These are phyloP conservation scores for Macaca nemestrina DNA, from an alignment of 2,113 vertebrate species.

Conservation along the genomic window DNA sequence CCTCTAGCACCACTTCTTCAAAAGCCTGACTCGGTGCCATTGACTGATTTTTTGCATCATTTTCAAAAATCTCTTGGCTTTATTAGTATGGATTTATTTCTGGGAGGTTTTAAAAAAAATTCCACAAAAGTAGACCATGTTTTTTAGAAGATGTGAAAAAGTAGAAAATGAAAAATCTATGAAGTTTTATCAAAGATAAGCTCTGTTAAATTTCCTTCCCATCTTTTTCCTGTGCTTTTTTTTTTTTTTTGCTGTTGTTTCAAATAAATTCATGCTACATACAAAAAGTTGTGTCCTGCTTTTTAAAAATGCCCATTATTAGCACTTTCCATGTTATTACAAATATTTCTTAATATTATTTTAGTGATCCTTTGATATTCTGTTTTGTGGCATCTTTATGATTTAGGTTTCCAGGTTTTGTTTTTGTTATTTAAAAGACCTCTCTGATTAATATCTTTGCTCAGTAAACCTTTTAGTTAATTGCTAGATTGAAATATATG, in stretches of 20 bases:
- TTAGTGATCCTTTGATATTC: neutral
- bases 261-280: neutral
- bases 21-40: neutral
- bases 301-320: neutral
- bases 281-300: neutral
- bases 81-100: neutral
- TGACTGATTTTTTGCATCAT: neutral
- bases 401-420: neutral
- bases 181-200: neutral
- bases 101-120: neutral
- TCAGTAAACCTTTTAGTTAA: neutral
- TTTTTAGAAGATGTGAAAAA: neutral
- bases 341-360: neutral
- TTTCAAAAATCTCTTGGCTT: neutral
- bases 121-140: neutral
- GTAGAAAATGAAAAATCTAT: neutral
- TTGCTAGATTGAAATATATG: neutral
- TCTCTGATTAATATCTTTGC: neutral
- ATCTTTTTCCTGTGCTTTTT: neutral
- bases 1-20: neutral
- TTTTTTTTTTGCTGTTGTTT: neutral
- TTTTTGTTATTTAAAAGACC: neutral
- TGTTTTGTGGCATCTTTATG: neutral
- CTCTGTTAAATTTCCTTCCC: neutral
- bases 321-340: neutral